Conservation (phyloP, 1,140 invertebrate genomes). For the Pygmarrhopalites habei region DNA sequence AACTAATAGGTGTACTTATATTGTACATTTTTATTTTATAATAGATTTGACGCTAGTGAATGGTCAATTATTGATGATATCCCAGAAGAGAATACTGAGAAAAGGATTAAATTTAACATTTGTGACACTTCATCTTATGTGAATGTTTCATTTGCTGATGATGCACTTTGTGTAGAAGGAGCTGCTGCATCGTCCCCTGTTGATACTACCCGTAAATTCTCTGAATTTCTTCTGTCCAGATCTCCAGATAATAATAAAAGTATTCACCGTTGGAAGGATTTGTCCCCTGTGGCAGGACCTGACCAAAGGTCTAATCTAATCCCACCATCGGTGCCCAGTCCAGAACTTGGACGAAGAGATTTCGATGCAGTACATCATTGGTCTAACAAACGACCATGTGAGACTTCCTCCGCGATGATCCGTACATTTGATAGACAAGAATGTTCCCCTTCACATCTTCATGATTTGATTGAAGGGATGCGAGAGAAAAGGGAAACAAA, state of each 20-base stretch:
- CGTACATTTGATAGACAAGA: no score
- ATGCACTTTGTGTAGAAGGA: not conserved
- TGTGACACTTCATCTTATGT: slow-evolving; percentile 8
- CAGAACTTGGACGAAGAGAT: slow-evolving; percentile 11
- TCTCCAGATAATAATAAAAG: not conserved
- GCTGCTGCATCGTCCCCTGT: not conserved
- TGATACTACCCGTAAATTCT: not conserved
- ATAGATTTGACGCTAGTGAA: slow-evolving; percentile 6
- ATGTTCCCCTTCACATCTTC: no score
- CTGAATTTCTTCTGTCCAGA: not conserved
- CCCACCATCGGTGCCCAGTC: not conserved
- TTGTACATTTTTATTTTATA: not conserved
- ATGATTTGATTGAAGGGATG: no score
- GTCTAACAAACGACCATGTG: no score
- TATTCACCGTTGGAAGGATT: not conserved
- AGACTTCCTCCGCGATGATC: no score
- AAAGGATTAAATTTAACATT: not conserved
- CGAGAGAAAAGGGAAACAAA: no score
- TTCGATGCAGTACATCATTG: not conserved
- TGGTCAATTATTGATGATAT: slow-evolving; percentile 17
- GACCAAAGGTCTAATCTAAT: not conserved
- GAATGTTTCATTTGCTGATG: slow-evolving; percentile 19
- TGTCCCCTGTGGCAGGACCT: slow-evolving; percentile 1
- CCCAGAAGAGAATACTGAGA: not conserved
- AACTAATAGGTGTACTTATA: no score